These are phyloP conservation scores for Pararge aegeria DNA, from an alignment of 1,140 invertebrate species.

Conservation along the genomic window DNA sequence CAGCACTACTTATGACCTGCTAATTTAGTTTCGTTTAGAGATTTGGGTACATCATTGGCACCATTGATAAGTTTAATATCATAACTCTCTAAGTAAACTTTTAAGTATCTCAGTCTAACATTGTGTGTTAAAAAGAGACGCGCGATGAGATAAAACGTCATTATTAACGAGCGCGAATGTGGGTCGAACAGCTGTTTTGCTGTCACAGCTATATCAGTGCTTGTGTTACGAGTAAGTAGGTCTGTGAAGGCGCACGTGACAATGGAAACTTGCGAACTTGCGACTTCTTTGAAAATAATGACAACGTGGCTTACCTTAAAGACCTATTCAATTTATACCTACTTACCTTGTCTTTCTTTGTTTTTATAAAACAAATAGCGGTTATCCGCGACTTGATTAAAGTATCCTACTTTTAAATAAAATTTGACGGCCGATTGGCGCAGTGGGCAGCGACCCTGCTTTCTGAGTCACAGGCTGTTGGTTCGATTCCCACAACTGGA, in stretches of 20 bases:
- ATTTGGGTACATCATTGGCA: too few relatives aligned
- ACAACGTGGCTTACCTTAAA: not conserved
- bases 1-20: too few relatives aligned
- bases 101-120: not conserved
- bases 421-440: too few relatives aligned
- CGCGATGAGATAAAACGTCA: slow-evolving; percentile 7
- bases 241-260: slow-evolving; percentile 6
- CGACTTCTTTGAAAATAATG: not conserved
- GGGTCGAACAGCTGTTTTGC: slow-evolving; percentile 45
- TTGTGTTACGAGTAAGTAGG: slow-evolving; percentile 13
- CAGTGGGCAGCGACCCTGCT: too few relatives aligned
- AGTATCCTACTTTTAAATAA: too few relatives aligned
- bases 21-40: too few relatives aligned
- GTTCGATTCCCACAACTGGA: too few relatives aligned
- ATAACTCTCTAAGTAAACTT: not conserved
- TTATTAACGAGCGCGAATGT: slow-evolving; percentile 44
- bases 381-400: too few relatives aligned
- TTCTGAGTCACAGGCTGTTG: too few relatives aligned
- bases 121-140: slow-evolving; percentile 1
- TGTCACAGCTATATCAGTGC: slow-evolving; percentile 29
- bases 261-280: slow-evolving; percentile 1
- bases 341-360: not conserved
- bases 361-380: not conserved
- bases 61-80: too few relatives aligned
- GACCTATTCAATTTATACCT: not conserved